Evolutionary conservation across 2,797 vertebrate species (phyloP), one percentile per base, ranked within the genome.

Genomic region (Sebastes iracundus): DNA sequence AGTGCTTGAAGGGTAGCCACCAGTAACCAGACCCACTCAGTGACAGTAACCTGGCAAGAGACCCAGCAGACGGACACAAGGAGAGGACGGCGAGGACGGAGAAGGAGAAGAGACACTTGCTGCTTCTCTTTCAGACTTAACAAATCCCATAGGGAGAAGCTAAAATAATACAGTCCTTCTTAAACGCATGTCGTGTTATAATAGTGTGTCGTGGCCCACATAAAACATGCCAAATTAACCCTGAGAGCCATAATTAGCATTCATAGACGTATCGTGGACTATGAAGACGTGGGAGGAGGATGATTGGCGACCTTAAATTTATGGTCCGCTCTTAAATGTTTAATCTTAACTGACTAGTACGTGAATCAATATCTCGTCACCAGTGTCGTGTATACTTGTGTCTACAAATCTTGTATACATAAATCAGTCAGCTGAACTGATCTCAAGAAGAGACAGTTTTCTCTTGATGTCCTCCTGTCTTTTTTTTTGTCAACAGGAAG

Each of bases 121-220:
- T 53, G 35, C 59, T 9, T 87, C 79, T 77, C 67, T 61, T 78
- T 83, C 22, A 73, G 79, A 77, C 28, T 75, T 30, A 65, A 80
- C 53, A 75, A 86, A 75, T 79, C 87, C 91, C 79, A 64, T 30
- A 64, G 84, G 87, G 85, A 84, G 60, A 87, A 84, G 75, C 84
- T 83, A 88, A 90, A 90, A 91, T 92, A 92, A 94, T 88, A 71
- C 86, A 62, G 87, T 81, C 72, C 88, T 81, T 82, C 28, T 88
- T 80, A 89, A 93, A 89, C 71, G 76, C 76, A 90, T 65, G 77
- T 74, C 59, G 74, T 75, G 79, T 90, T 89, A 90, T 81, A 88
- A 89, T 91, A 90, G 84, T 67, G 83, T 81, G 72, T 78, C 83
- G 80, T 82, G 93, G 79, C 93, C 92, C 92, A 95, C 85, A 95